phyloP scores from a whole-genome alignment of 1,140 invertebrate genomes.

The Nebria ingens region DNA sequence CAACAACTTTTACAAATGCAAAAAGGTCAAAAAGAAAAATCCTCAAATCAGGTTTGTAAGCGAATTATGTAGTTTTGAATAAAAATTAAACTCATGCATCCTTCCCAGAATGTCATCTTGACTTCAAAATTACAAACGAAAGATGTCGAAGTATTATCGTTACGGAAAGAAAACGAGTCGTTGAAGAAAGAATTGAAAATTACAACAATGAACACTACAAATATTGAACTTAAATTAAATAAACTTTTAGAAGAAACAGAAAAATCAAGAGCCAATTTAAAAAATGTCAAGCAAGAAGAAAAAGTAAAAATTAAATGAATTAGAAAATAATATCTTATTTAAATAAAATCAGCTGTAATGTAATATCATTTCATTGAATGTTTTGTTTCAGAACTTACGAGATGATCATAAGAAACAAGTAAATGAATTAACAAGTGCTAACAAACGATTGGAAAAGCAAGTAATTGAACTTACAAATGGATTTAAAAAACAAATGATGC shows the following conservation, averaged over 20 bases:
- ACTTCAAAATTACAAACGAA: constrained; percentile 32
- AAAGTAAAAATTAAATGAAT: constrained; percentile 31
- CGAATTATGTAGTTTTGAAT: constrained; percentile 18
- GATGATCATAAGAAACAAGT: constrained; percentile 34
- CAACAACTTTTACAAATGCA: constrained; percentile 28
- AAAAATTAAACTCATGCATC: not conserved
- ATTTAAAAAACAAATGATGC: constrained; percentile 40
- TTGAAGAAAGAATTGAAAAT: constrained; percentile 38
- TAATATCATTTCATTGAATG: no score
- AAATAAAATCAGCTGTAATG: constrained; percentile 10
- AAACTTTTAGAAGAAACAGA: constrained; percentile 39
- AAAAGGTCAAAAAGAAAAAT: constrained; percentile 29
- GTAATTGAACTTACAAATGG: constrained; percentile 37
- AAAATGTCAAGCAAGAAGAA: constrained; percentile 37
- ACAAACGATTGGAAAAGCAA: constrained; percentile 39
- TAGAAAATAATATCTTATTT: constrained; percentile 6
- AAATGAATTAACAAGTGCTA: constrained; percentile 29
- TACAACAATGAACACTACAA: constrained; percentile 28
- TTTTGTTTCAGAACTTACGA: constrained; percentile 34
- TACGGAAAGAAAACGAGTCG: constrained; percentile 39
- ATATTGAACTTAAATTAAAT: constrained; percentile 35
- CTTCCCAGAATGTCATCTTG: constrained; percentile 18
- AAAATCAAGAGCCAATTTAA: constrained; percentile 33
- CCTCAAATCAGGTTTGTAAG: constrained; percentile 33
- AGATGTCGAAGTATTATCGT: constrained; percentile 32